A percentile compares a stretch with the other conserved stretches of the same genome.
These are phyloP conservation scores for Monarcha castaneiventris DNA, from an alignment of 2,113 vertebrate genomes.

Conservation along the genomic window DNA sequence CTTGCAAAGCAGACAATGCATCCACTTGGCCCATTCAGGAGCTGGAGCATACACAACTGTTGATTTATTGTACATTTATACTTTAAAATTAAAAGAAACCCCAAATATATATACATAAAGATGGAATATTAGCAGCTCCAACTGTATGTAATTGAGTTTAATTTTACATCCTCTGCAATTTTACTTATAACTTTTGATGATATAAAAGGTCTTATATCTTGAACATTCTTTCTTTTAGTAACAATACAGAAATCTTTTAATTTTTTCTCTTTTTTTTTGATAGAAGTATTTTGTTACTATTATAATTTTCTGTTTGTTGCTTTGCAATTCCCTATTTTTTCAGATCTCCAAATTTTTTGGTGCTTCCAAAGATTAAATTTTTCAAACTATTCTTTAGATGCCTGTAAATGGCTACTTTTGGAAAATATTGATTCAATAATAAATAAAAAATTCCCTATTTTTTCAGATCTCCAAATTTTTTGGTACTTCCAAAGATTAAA, in stretches of 20 bases:
- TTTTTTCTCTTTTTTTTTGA: background rate
- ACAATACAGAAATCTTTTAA: background rate
- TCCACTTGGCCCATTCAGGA: background rate
- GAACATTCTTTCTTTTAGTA: background rate
- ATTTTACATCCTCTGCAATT: background rate
- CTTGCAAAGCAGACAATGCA: background rate
- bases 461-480: background rate
- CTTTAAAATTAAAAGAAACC: background rate
- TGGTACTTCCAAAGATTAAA: background rate
- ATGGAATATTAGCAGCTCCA: background rate
- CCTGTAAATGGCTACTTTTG: background rate
- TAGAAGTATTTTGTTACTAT: background rate
- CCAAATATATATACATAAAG: background rate
- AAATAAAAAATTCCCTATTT: background rate
- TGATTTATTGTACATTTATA: background rate
- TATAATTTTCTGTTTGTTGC: background rate
- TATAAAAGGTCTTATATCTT: background rate
- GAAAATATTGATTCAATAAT: background rate
- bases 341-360: background rate
- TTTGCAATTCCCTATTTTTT: background rate
- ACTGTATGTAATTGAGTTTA: background rate
- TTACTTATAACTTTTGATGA: background rate
- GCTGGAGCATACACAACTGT: background rate
- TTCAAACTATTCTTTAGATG: background rate
- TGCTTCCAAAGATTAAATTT: background rate